Evolutionary conservation across 2,888 invertebrate species (phyloP).

Genomic region (Eristalis pertinax): DNA sequence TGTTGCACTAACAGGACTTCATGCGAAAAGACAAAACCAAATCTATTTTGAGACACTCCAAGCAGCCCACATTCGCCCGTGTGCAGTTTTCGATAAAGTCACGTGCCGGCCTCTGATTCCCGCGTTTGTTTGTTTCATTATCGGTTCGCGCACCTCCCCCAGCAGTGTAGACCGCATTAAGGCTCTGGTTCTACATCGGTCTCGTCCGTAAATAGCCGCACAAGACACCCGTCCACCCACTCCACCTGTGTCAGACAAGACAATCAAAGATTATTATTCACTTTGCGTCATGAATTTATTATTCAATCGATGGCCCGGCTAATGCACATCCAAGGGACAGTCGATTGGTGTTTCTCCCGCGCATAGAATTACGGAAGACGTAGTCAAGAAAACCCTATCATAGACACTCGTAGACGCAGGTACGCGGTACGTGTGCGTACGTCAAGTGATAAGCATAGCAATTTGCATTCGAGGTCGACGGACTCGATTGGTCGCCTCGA

Average conservation of each 20-base stretch:
- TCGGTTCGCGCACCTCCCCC: background rate
- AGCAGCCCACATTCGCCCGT: background rate
- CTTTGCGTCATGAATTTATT: constrained; percentile 55
- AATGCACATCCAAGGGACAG: constrained; percentile 37
- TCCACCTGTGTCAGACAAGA: background rate
- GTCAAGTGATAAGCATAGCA: constrained; percentile 38
- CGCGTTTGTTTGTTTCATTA: background rate
- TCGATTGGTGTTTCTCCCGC: constrained; percentile 22
- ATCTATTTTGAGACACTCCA: background rate
- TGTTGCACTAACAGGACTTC: background rate
- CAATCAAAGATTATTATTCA: constrained; percentile 39
- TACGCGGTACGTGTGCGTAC: constrained; percentile 6
- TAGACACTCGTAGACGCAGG: constrained; percentile 7
- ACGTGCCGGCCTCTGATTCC: background rate
- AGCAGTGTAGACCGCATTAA: background rate
- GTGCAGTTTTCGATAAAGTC: background rate
- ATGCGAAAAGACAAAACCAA: background rate
- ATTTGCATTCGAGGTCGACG: constrained; percentile 53
- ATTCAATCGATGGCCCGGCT: constrained; percentile 49
- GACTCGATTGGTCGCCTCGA: background rate
- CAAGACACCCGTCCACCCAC: background rate
- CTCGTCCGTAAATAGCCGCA: background rate
- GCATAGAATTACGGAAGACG: constrained; percentile 3
- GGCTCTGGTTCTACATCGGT: background rate
- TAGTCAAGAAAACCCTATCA: constrained; percentile 8